Base-by-base conservation (phyloP, 2,797 vertebrate genomes). In the Leptodactylus fallax region DNA sequence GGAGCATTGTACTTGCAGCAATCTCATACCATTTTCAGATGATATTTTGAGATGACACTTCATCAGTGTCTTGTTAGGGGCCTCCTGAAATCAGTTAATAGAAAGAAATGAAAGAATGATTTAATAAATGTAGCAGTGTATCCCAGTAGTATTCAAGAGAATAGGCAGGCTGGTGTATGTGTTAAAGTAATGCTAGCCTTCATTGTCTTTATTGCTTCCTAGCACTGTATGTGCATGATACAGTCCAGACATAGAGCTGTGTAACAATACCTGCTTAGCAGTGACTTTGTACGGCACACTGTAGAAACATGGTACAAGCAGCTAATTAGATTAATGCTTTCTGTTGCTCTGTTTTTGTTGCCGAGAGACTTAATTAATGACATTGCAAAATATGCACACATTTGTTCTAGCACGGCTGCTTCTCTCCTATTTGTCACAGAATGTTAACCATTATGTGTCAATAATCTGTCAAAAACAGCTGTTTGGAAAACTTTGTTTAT, bases 41-140 rank as follows among this genome's bases (percentile, higher is more conserved):
- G 53, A 80, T 79, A 55, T 88, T 85, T 47, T 63, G 82, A 80
- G 76, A 88, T 88, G 87, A 85, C 87, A 88, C 82, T 88, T 85
- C 76, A 85, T 88, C 87, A 88, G 77, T 85, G 82, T 88, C 82
- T 88, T 63, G 82, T 88, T 88, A 88, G 16, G 56, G 36, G 69
- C 36, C 65, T 21, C 67, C 23, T 88, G 63, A 72, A 88, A 85
- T 80, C 76, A 63, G 14, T 88, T 88, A 88, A 60, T 63, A 76
- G 63, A 83, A 79, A 83, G 36, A 88, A 88, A 85, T 88, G 82
- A 88, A 85, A 85, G 65, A 85, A 85, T 85, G 82, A 88, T 88
- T 88, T 85, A 79, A 79, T 88, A 88, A 85, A 84, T 85, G 77
- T 80, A 85, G 49, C 63, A n/a, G 53, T 88, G 71, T 61, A 81